These are phyloP conservation scores for Pimephales promelas DNA, from an alignment of 2,113 vertebrate species.

Conservation along the genomic window DNA sequence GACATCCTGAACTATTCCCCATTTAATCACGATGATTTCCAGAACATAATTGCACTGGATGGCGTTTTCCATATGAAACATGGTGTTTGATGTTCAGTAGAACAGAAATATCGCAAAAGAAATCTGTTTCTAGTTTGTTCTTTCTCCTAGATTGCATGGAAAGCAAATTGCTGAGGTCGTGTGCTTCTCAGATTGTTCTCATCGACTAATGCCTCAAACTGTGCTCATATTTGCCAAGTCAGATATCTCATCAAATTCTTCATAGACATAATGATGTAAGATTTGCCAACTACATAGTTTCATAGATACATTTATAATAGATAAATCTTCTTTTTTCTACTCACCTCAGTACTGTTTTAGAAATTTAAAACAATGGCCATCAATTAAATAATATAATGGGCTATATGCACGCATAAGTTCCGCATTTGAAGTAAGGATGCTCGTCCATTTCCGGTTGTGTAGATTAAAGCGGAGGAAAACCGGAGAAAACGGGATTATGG, in stretches of 20 bases:
- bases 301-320: background rate
- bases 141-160: background rate
- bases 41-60: slow-evolving; percentile 25
- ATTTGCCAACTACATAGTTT: background rate
- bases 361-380: background rate
- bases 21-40: slow-evolving; percentile 15
- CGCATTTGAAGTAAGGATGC: too few relatives aligned
- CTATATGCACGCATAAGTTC: too few relatives aligned
- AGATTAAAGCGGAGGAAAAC: too few relatives aligned
- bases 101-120: slow-evolving; percentile 11
- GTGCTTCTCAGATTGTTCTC: background rate
- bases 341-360: background rate
- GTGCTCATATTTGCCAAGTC: background rate
- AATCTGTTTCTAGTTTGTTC: background rate
- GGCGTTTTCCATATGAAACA: slow-evolving; percentile 7
- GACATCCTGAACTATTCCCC: slow-evolving; percentile 5
- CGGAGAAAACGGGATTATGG: too few relatives aligned
- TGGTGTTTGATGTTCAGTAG: background rate
- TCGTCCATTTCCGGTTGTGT: too few relatives aligned
- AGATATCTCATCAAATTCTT: background rate
- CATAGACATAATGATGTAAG: background rate
- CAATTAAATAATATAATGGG: background rate
- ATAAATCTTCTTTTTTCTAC: background rate
- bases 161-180: background rate
- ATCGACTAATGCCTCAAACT: background rate